Conservation (phyloP, 2,797 vertebrate species). For the Glossophaga mutica region DNA sequence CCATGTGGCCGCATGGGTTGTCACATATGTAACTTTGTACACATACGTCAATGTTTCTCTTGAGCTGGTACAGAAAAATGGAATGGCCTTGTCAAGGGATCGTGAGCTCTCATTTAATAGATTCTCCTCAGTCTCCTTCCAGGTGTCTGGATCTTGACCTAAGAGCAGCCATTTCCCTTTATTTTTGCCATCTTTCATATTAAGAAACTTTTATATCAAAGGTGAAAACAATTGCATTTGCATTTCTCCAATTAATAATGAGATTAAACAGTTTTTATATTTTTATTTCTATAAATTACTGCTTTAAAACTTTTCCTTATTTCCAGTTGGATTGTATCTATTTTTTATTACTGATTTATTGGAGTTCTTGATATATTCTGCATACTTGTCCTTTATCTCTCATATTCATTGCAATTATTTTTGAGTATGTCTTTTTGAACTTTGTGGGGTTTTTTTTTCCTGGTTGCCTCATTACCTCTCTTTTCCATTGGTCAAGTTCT, state of each 20-base stretch:
- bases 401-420: neutral
- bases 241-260: neutral
- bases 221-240: neutral
- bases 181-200: neutral
- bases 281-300: conserved; percentile 10
- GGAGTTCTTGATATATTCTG: neutral
- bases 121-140: neutral
- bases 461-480: neutral
- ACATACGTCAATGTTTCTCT: neutral
- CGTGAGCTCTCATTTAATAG: neutral
- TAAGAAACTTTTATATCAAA: neutral
- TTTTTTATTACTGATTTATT: neutral
- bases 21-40: neutral
- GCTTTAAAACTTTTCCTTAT: neutral
- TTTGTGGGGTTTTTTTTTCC: neutral
- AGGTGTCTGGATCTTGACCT: neutral
- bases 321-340: neutral
- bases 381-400: neutral
- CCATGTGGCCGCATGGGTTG: neutral
- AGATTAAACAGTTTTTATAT: neutral
- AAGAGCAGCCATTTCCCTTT: neutral
- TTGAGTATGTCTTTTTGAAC: neutral
- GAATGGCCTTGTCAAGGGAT: neutral
- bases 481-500: neutral
- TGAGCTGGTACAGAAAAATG: neutral